phyloP scores from a whole-genome alignment of 2,797 vertebrate species.

The Rhabdophis nuchalis region DNA sequence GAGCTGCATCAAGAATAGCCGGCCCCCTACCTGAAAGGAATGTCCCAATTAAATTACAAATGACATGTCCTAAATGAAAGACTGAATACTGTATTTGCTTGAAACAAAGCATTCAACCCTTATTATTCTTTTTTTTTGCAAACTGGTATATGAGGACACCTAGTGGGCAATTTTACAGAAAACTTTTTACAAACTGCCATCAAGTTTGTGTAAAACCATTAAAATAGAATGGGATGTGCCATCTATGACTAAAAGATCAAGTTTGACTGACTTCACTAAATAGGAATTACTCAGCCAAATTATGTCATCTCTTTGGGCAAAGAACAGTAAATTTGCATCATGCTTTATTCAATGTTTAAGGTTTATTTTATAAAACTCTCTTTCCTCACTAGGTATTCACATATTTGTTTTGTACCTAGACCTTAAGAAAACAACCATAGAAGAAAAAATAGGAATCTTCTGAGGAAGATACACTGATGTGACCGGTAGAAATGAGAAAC shows the following conservation, averaged over 20 bases:
- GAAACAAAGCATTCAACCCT: conserved; percentile 5
- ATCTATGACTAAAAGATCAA: not conserved
- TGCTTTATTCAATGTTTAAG: not conserved
- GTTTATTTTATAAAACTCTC: not conserved
- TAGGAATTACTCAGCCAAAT: not conserved
- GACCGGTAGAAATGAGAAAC: not conserved
- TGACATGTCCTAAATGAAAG: conserved; percentile 7
- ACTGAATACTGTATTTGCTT: not conserved
- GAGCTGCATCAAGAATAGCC: conserved; percentile 21
- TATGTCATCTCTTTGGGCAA: not conserved
- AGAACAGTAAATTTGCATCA: not conserved
- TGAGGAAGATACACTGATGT: not conserved
- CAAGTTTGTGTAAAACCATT: not conserved
- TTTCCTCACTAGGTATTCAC: not conserved
- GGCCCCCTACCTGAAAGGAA: conserved; percentile 29
- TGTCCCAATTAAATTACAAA: conserved; percentile 34
- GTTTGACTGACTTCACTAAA: not conserved
- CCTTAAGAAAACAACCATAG: not conserved
- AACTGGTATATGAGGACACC: conserved; percentile 13
- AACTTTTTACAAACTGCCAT: not conserved
- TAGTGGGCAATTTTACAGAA: not conserved
- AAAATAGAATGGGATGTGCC: not conserved
- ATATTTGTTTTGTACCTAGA: not conserved
- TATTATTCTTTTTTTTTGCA: not conserved
- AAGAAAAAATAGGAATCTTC: not conserved